These are phyloP conservation scores for Genyomyrus donnyi DNA, from an alignment of 2,113 vertebrate species.

Conservation along the genomic window DNA sequence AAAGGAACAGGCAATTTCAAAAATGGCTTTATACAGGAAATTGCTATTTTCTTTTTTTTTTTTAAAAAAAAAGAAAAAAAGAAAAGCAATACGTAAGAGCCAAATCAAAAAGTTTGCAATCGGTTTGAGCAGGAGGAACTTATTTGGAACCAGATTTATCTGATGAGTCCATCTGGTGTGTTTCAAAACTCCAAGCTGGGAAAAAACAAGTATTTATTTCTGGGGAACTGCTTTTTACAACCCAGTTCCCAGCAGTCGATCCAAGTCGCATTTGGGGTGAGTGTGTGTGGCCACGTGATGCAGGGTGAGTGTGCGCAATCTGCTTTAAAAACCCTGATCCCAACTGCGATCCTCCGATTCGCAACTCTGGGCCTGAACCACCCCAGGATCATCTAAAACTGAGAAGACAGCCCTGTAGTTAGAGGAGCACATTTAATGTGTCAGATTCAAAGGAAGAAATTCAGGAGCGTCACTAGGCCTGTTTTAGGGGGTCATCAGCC, in stretches of 20 bases:
- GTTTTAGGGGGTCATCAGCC: background rate
- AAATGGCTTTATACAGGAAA: background rate
- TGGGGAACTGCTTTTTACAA: background rate
- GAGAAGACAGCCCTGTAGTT: background rate
- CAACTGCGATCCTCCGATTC: background rate
- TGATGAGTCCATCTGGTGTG: conserved; percentile 23
- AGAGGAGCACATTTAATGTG: background rate
- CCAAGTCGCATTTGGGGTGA: background rate
- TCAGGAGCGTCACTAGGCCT: background rate
- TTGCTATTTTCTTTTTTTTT: background rate
- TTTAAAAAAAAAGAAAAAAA: no score
- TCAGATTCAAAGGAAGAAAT: background rate
- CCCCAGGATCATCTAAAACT: background rate
- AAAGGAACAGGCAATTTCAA: background rate
- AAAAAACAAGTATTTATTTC: background rate
- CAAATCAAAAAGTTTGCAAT: background rate
- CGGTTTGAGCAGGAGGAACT: conserved; percentile 25
- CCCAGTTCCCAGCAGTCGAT: background rate
- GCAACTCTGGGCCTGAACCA: background rate
- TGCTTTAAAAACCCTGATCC: background rate
- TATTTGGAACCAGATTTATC: conserved; percentile 20
- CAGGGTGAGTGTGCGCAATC: background rate
- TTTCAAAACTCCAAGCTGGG: background rate
- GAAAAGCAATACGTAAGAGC: background rate
- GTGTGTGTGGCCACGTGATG: background rate